Conservation (phyloP, 30 jellyfish, hydroid and myxozoan species). For the Cassiopea xamachana region DNA sequence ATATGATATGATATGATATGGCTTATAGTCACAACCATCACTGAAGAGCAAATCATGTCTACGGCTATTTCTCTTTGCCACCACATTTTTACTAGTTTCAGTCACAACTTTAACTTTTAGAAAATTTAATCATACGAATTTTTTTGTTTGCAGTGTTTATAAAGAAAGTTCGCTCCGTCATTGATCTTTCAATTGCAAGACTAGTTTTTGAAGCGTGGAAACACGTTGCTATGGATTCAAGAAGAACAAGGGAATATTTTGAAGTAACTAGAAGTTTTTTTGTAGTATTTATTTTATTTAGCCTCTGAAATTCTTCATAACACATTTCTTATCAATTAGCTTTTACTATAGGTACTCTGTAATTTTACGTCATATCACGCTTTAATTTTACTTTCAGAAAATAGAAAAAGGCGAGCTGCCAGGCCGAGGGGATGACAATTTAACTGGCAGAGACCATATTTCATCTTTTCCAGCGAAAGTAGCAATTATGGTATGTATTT, state of each 20-base stretch:
- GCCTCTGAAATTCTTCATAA: background rate
- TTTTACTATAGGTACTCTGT: background rate
- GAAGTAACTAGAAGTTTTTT: constrained; percentile 58
- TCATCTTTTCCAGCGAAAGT: constrained; percentile 77
- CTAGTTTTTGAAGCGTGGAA: constrained; percentile 86
- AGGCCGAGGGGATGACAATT: constrained; percentile 1
- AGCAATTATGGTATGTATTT: constrained; percentile 66
- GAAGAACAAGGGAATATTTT: constrained; percentile 87
- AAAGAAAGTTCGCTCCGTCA: constrained; percentile 36
- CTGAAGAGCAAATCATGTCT: no score
- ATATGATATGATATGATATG: no score
- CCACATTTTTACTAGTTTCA: no score
- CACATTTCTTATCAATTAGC: background rate
- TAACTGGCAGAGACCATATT: constrained; percentile 77
- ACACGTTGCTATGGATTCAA: constrained; percentile 71
- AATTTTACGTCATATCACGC: background rate
- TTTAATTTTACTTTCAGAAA: constrained; percentile 17
- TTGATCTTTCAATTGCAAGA: constrained; percentile 44
- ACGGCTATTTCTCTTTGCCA: no score
- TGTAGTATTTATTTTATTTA: background rate
- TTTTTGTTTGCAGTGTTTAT: constrained; percentile 41
- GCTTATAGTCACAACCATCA: no score
- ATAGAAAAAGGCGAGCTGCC: constrained; percentile 81
- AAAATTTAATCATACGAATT: no score
- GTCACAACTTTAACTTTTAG: no score